A percentile compares a stretch with the other conserved stretches of the same genome.
phyloP scores from a whole-genome alignment of 2,113 vertebrate species.

The Colinus virginianus region DNA sequence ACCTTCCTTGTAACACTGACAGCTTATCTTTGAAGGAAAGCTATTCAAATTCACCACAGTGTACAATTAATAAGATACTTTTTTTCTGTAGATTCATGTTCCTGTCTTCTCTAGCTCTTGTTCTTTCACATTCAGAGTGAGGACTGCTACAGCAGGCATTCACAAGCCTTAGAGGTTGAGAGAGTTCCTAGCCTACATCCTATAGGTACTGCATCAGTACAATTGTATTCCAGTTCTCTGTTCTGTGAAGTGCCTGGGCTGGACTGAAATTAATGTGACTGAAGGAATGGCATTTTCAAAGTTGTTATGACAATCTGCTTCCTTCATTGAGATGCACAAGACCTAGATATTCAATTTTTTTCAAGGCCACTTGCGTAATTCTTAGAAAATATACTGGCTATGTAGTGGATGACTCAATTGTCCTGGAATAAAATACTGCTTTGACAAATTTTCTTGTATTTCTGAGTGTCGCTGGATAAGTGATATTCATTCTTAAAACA shows the following conservation, averaged over 20 bases:
- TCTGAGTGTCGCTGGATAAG: neutral
- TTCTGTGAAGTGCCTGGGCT: slow-evolving; percentile 2
- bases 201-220: neutral
- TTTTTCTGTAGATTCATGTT: neutral
- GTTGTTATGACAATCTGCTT: slow-evolving; percentile 71
- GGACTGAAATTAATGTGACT: slow-evolving; percentile 60
- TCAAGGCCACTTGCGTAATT: slow-evolving; percentile 47
- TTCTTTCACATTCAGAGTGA: neutral
- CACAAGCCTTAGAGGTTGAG: neutral
- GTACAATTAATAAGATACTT: neutral
- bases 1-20: neutral
- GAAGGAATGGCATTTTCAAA: slow-evolving; percentile 70
- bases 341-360: slow-evolving; percentile 54
- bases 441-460: slow-evolving; percentile 39
- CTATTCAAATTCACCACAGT: neutral
- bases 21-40: neutral
- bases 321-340: slow-evolving; percentile 63
- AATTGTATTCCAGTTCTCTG: neutral
- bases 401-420: slow-evolving; percentile 50
- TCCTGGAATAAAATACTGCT: slow-evolving; percentile 53
- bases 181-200: neutral
- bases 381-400: slow-evolving; percentile 53
- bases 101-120: neutral
- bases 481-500: slow-evolving; percentile 3
- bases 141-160: neutral